Base-by-base conservation (phyloP, 2,888 invertebrate species). In the Prosapia bicincta region DNA sequence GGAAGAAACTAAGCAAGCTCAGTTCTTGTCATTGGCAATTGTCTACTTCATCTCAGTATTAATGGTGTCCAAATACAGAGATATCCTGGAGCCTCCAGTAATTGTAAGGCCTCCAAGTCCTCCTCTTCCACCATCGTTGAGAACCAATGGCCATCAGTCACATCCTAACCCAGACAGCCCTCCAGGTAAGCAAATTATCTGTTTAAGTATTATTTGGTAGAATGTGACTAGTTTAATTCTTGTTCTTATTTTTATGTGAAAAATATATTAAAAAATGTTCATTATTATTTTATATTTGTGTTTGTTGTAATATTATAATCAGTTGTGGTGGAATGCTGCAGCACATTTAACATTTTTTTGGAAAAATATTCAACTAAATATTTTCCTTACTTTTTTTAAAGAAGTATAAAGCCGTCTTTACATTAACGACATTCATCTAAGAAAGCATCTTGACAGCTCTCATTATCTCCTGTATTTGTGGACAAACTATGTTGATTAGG, bases 1-100 rank as follows among this genome's bases (percentile, higher is more conserved):
- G 98, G 99, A 99, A 90, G 99, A 99, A 88, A 98, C 98, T 71
- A 98, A 99, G 85, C 99, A 99, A 87, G 99, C 99, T 2, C 99
- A 99, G 88, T 99, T 99, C 89, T 90, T 99, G 81, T 98, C 99
- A 20, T 89, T 99, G 83, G 98, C 99, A 80, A 98, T 99, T 84
- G 98, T 99, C 77, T 99, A 99, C 88, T 98, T 99, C 88, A 96
- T 99, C 83, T 99, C 99, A 30, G 99, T 99, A 81, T 88, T 99
- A 84, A 99, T 99, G 99, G 99, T 99, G 80, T 99, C 99, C 67
- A 98, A 99, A 85, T 99, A 99, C 87, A 91, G 99, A 71, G 99
- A 99, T 85, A 99, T 99, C 81, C 87, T 99, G 83, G 99, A 99
- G 86, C 99, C 99, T 76, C 96, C 95, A 25, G 88, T 91, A 74